Evolutionary conservation across 2,113 vertebrate genomes (phyloP).

Genomic region (Brachyhypopomus occidentalis): DNA sequence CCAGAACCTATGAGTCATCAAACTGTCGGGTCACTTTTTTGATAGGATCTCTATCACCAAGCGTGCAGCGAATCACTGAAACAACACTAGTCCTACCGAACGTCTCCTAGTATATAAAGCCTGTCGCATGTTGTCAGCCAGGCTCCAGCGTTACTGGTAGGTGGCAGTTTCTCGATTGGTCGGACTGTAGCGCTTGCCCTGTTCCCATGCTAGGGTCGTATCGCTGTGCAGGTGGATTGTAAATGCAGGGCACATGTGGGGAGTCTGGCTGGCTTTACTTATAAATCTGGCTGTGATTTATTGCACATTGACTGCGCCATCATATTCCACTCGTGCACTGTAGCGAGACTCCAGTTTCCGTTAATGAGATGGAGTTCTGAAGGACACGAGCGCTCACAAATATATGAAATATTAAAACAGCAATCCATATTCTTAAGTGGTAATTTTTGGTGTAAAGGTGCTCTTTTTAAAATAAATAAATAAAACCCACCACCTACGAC

Average conservation of each 20-base stretch:
- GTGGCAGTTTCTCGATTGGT: not conserved
- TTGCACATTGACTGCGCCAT: too few relatives aligned
- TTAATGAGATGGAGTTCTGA: too few relatives aligned
- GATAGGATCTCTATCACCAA: slow-evolving; percentile 39
- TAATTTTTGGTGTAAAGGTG: not conserved
- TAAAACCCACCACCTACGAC: too few relatives aligned
- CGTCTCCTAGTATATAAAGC: not conserved
- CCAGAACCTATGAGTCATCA: slow-evolving; percentile 42
- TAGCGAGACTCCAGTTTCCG: too few relatives aligned
- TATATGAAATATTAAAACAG: not conserved
- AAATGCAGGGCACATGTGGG: not conserved
- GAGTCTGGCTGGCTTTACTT: not conserved
- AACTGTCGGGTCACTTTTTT: slow-evolving; percentile 48
- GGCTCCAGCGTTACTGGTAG: not conserved
- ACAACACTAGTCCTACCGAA: slow-evolving; percentile 15
- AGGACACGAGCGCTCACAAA: too few relatives aligned
- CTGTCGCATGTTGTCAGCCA: not conserved
- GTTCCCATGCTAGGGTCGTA: not conserved
- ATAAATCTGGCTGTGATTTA: not conserved
- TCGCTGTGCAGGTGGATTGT: not conserved
- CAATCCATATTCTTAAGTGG: not conserved
- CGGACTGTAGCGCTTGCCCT: too few relatives aligned
- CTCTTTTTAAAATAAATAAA: not conserved
- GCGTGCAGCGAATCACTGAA: not conserved
- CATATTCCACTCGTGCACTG: too few relatives aligned